Evolutionary conservation across 2,888 invertebrate species (phyloP).

Genomic region (Scelioninae gen. 1): DNA sequence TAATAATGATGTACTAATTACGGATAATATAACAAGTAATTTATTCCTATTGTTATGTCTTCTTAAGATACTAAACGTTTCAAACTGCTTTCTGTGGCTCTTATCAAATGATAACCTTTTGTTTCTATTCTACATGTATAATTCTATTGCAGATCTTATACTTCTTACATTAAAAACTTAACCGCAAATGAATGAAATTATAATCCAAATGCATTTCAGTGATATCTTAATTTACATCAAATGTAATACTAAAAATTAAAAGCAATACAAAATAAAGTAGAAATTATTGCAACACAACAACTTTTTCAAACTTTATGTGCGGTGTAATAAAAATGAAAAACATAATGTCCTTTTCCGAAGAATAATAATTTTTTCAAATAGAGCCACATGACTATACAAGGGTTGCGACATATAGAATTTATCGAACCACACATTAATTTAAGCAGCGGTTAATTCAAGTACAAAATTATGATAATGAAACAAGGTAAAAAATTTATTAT

Average conservation of each 20-base stretch:
- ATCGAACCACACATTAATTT: conserved; percentile 26
- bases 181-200: conserved; percentile 7
- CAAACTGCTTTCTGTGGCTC: conserved; percentile 10
- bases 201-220: not conserved
- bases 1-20: no score
- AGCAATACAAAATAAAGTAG: not conserved
- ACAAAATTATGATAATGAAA: conserved; percentile 55
- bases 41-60: conserved; percentile 15
- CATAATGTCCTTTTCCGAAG: conserved; percentile 13
- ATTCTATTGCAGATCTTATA: conserved; percentile 5
- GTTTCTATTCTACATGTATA: not conserved
- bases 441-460: conserved; percentile 31
- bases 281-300: conserved; percentile 9
- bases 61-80: conserved; percentile 1
- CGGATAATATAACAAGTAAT: no score
- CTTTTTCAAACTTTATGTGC: conserved; percentile 8
- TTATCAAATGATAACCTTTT: not conserved
- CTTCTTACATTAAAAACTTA: conserved; percentile 20
- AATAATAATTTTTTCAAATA: not conserved
- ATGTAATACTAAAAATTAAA: not conserved
- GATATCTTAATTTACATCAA: not conserved
- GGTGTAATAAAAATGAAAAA: conserved; percentile 15
- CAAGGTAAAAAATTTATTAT: conserved; percentile 31
- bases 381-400: no score
- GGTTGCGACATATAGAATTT: conserved; percentile 5